A percentile compares a stretch with the other conserved stretches of the same genome.
Evolutionary conservation across 2,888 invertebrate genomes (phyloP).

Genomic region (Eubasilissa splendida): DNA sequence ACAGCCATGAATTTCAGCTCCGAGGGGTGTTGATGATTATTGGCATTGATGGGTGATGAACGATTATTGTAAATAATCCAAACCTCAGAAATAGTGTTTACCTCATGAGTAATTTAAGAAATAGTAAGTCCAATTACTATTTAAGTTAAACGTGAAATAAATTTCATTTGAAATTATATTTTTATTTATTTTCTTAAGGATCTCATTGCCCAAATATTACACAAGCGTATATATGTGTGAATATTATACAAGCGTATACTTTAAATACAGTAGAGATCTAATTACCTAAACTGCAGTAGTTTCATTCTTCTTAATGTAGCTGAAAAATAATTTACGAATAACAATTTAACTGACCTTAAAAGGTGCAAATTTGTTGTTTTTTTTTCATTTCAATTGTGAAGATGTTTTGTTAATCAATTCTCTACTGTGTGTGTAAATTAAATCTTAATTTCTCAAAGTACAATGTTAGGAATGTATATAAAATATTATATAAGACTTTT

Average conservation of each 20-base stretch:
- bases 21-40: not conserved
- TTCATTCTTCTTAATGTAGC: not conserved
- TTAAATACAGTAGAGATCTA: constrained; percentile 20
- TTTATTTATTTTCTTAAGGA: constrained; percentile 46
- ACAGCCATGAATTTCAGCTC: not conserved
- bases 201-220: constrained; percentile 52
- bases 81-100: constrained; percentile 38
- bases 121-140: constrained; percentile 28
- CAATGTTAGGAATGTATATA: constrained; percentile 52
- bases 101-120: constrained; percentile 39
- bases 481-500: constrained; percentile 49
- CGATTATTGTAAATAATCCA: constrained; percentile 18
- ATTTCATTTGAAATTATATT: constrained; percentile 29
- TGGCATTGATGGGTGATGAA: not conserved
- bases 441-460: constrained; percentile 51
- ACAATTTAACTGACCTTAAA: not conserved
- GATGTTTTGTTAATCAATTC: constrained; percentile 11
- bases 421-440: constrained; percentile 12
- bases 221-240: constrained; percentile 1
- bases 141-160: constrained; percentile 31
- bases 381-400: not conserved
- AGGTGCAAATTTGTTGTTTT: not conserved
- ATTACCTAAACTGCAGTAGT: not conserved
- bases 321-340: too few species aligned
- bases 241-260: not conserved